A percentile compares a stretch with the other conserved stretches of the same genome.
Evolutionary conservation across 2,888 invertebrate genomes (phyloP).

Genomic region (Trilocha varians): DNA sequence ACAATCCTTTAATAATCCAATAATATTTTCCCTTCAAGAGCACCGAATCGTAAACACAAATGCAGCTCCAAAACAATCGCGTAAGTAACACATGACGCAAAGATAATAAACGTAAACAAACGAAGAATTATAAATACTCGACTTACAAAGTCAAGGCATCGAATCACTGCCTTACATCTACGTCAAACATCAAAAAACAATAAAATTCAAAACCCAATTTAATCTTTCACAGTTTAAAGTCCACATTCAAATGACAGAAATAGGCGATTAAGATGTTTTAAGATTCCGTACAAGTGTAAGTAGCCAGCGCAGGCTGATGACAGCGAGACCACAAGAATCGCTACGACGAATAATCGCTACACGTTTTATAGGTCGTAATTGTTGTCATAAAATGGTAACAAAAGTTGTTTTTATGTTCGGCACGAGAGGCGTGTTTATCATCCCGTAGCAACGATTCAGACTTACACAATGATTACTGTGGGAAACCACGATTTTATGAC

Average conservation of each 20-base stretch:
- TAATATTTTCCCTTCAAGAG: neutral
- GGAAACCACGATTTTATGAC: conserved; percentile 53
- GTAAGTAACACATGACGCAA: conserved; percentile 20
- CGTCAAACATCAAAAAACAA: conserved; percentile 13
- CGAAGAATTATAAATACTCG: conserved; percentile 38
- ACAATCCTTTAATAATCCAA: neutral
- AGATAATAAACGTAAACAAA: conserved; percentile 7
- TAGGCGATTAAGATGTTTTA: conserved; percentile 26
- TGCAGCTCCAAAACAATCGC: conserved; percentile 8
- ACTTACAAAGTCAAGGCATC: conserved; percentile 47
- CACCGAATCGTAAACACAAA: neutral
- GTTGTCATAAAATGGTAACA: conserved; percentile 72
- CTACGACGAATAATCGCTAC: conserved; percentile 66
- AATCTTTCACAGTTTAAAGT: conserved; percentile 30
- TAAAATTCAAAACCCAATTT: conserved; percentile 17
- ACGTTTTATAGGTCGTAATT: conserved; percentile 72
- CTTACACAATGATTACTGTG: conserved; percentile 55
- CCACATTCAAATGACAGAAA: conserved; percentile 22
- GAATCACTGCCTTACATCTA: conserved; percentile 22
- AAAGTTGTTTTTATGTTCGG: conserved; percentile 69
- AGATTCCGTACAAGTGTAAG: conserved; percentile 18
- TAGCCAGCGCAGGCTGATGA: conserved; percentile 49
- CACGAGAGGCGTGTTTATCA: conserved; percentile 66
- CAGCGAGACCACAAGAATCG: conserved; percentile 64
- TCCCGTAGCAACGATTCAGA: conserved; percentile 52